Evolutionary conservation across 2,888 invertebrate species (phyloP).

Genomic region (Tenthredo notha): DNA sequence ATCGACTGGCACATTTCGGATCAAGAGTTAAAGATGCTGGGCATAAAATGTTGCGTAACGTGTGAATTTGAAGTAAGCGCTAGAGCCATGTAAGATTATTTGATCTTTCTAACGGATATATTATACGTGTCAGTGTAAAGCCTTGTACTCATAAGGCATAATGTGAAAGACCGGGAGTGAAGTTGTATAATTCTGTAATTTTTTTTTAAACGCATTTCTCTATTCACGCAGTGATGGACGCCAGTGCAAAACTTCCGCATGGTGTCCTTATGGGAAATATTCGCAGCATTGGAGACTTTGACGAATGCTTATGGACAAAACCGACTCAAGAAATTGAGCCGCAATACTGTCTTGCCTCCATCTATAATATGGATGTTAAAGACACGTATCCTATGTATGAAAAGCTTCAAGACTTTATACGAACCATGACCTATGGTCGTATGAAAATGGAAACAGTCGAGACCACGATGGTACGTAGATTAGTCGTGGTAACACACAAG

Average conservation of each 20-base stretch:
- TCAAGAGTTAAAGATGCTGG: slow-evolving; percentile 16
- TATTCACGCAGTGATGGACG: slow-evolving; percentile 58
- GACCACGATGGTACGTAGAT: slow-evolving; percentile 24
- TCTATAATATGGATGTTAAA: slow-evolving; percentile 41
- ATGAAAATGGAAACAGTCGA: slow-evolving; percentile 44
- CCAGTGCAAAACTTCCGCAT: slow-evolving; percentile 59
- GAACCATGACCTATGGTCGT: slow-evolving; percentile 37
- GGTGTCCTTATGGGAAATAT: slow-evolving; percentile 60
- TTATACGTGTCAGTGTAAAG: not conserved
- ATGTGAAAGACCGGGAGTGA: slow-evolving; percentile 16
- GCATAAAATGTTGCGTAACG: not conserved
- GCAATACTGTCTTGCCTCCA: slow-evolving; percentile 52
- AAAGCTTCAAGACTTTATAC: slow-evolving; percentile 12
- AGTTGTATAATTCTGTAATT: slow-evolving; percentile 6
- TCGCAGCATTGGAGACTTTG: slow-evolving; percentile 58
- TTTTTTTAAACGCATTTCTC: slow-evolving; percentile 1
- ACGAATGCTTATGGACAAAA: slow-evolving; percentile 57
- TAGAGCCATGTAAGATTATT: not conserved
- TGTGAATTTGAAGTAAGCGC: slow-evolving; percentile 12
- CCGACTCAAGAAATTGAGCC: slow-evolving; percentile 42
- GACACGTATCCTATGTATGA: slow-evolving; percentile 37
- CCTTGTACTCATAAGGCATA: not conserved
- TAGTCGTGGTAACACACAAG: too few relatives aligned
- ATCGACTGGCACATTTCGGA: slow-evolving; percentile 23
- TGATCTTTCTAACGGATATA: slow-evolving; percentile 3